Conservation (phyloP, 1,140 invertebrate genomes). For the Campodea augens region DNA sequence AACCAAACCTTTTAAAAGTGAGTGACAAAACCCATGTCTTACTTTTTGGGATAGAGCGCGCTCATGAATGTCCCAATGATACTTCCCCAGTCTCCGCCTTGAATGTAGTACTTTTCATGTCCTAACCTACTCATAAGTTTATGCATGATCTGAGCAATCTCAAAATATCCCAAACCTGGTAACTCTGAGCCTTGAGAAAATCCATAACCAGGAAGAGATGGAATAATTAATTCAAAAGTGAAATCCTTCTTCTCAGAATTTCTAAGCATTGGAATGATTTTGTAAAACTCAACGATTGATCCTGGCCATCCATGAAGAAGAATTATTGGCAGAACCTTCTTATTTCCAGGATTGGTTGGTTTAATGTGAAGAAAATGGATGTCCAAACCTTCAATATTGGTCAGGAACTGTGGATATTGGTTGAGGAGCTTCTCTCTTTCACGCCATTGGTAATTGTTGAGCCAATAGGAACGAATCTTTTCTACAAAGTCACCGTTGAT, state of each 20-base stretch:
- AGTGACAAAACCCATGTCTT: no score
- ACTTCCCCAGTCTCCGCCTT: conserved; percentile 69
- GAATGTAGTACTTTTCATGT: conserved; percentile 51
- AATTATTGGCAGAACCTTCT: conserved; percentile 23
- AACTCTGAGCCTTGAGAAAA: conserved; percentile 48
- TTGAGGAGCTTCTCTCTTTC: conserved; percentile 45
- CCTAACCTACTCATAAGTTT: conserved; percentile 67
- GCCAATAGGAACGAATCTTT: conserved; percentile 47
- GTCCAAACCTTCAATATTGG: conserved; percentile 42
- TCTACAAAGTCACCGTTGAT: conserved; percentile 24
- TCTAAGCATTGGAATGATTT: conserved; percentile 39
- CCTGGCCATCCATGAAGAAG: conserved; percentile 38
- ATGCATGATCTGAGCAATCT: conserved; percentile 50
- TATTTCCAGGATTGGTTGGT: conserved; percentile 18
- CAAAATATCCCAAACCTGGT: conserved; percentile 36
- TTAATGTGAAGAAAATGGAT: conserved; percentile 52
- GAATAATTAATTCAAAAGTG: conserved; percentile 57
- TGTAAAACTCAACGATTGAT: conserved; percentile 29
- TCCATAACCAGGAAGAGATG: conserved; percentile 67
- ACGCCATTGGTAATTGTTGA: conserved; percentile 51
- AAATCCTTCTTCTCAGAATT: conserved; percentile 33
- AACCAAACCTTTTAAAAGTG: no score
- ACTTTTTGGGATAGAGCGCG: conserved; percentile 40
- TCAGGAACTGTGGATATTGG: conserved; percentile 45
- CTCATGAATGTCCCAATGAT: conserved; percentile 36